Conservation (phyloP, 2,888 invertebrate genomes). For the Noctua janthe region DNA sequence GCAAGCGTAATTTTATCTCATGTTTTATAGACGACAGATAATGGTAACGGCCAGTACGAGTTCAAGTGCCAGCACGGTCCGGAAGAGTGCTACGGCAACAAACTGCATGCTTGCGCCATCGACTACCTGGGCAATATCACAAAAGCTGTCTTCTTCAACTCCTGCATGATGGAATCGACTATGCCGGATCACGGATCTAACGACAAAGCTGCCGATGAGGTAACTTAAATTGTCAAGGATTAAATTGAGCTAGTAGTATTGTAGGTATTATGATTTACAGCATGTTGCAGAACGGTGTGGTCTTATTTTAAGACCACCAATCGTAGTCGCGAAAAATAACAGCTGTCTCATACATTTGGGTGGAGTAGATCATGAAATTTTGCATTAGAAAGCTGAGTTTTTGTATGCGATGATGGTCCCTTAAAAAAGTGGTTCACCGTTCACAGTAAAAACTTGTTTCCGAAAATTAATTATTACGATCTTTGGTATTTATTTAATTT, state of each 20-base stretch:
- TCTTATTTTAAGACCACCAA: not conserved
- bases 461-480: not conserved
- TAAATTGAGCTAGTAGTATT: not conserved
- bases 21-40: constrained; percentile 62
- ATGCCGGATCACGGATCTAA: constrained; percentile 68
- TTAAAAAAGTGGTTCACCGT: not conserved
- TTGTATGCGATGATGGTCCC: not conserved
- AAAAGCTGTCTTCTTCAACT: constrained; percentile 90
- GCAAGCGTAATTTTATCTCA: not conserved
- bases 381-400: not conserved
- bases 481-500: not conserved
- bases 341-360: not conserved
- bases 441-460: not conserved
- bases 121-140: constrained; percentile 86
- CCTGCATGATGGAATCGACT: constrained; percentile 92
- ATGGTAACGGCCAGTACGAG: constrained; percentile 62
- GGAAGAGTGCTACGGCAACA: constrained; percentile 94
- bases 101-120: constrained; percentile 93
- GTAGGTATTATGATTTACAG: not conserved
- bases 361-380: not conserved
- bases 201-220: constrained; percentile 75
- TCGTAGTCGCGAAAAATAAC: not conserved
- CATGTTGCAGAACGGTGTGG: not conserved
- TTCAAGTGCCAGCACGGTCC: constrained; percentile 94
- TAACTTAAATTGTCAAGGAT: constrained; percentile 45